Evolutionary conservation across 2,888 invertebrate species (phyloP).

Genomic region (Fissipunctia ypsillon): DNA sequence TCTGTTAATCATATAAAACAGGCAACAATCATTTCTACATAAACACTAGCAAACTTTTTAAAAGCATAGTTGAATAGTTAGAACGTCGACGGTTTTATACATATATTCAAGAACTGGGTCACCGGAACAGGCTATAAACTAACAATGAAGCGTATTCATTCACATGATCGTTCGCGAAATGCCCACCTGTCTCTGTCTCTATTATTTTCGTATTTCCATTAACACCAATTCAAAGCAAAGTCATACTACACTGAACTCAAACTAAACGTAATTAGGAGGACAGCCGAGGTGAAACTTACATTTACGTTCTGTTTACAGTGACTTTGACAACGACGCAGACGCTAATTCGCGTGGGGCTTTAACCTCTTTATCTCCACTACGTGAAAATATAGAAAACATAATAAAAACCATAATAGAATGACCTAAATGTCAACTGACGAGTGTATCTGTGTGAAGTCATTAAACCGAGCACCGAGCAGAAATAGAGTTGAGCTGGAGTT

Average conservation of each 20-base stretch:
- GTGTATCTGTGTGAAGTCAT: constrained; percentile 81
- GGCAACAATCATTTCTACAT: neutral
- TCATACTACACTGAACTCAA: constrained; percentile 13
- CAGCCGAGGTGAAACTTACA: constrained; percentile 27
- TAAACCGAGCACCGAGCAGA: constrained; percentile 80
- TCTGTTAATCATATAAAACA: neutral
- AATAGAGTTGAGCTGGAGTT: constrained; percentile 74
- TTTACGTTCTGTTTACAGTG: constrained; percentile 50
- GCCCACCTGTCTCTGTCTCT: constrained; percentile 21
- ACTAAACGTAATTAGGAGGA: constrained; percentile 7
- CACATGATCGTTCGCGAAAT: constrained; percentile 46
- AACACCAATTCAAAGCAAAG: constrained; percentile 27
- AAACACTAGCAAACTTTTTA: constrained; percentile 2
- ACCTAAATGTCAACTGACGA: constrained; percentile 84
- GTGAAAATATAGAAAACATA: constrained; percentile 67
- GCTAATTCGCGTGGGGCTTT: constrained; percentile 58
- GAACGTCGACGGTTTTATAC: constrained; percentile 22
- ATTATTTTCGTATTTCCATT: constrained; percentile 28
- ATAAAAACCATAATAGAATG: constrained; percentile 76
- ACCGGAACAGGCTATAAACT: constrained; percentile 55
- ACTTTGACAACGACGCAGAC: constrained; percentile 58
- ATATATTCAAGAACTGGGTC: constrained; percentile 60
- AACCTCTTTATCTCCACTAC: constrained; percentile 47
- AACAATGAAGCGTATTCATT: constrained; percentile 50
- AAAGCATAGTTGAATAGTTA: constrained; percentile 10